Percentiles rank a stretch among this genome's conserved stretches.
phyloP scores from a whole-genome alignment of 2,888 invertebrate species.

The Drosophila mercatorum region DNA sequence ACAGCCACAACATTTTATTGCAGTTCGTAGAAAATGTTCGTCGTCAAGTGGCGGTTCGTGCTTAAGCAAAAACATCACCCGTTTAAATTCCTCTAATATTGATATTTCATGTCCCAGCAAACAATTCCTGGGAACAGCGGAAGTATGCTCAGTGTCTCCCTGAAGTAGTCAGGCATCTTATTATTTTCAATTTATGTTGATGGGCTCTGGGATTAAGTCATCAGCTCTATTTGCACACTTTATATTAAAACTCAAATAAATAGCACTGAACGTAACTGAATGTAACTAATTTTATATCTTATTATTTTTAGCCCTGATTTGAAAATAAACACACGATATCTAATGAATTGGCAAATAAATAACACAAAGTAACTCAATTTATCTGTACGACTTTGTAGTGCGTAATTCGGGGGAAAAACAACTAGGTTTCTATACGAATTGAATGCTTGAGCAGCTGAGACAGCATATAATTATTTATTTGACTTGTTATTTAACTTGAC shows the following conservation, averaged over 20 bases:
- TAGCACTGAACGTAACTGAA: neutral
- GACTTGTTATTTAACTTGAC: slow-evolving; percentile 9
- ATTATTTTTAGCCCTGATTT: slow-evolving; percentile 17
- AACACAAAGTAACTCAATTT: slow-evolving; percentile 8
- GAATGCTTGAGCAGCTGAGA: slow-evolving; percentile 3
- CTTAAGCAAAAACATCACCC: slow-evolving; percentile 37
- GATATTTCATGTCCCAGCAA: slow-evolving; percentile 8
- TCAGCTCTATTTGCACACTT: neutral
- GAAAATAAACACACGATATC: slow-evolving; percentile 14
- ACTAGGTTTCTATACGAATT: neutral
- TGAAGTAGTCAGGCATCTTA: slow-evolving; percentile 9
- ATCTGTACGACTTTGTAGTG: slow-evolving; percentile 10
- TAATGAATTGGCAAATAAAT: slow-evolving; percentile 30
- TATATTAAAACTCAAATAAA: neutral
- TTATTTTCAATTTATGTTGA: neutral
- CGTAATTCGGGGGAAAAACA: slow-evolving; percentile 17
- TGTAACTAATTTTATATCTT: neutral
- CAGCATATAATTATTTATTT: slow-evolving; percentile 28
- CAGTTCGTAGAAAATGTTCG: slow-evolving; percentile 43
- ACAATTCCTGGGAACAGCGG: slow-evolving; percentile 19
- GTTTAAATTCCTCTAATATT: slow-evolving; percentile 20
- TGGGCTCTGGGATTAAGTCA: neutral
- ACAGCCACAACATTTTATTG: slow-evolving; percentile 45
- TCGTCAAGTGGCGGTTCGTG: slow-evolving; percentile 53
- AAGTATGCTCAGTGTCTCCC: slow-evolving; percentile 21